These are phyloP conservation scores for Bombus impatiens DNA, from an alignment of 1,140 invertebrate genomes.

Conservation along the genomic window DNA sequence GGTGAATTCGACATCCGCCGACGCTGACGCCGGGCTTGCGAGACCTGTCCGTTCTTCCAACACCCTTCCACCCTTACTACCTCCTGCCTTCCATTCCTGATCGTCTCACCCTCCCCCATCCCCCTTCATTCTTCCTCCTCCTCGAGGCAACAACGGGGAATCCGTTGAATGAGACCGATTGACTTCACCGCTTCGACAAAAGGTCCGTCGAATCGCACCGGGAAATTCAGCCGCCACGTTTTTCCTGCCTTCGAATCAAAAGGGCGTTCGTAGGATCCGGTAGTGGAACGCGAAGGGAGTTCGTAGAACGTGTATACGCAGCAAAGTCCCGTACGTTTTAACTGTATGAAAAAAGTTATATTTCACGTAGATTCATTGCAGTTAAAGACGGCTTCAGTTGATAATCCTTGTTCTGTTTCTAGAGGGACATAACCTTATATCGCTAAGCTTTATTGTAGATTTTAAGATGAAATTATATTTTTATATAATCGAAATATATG, in stretches of 20 bases:
- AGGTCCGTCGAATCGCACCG: slow-evolving; percentile 63
- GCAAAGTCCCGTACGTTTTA: neutral
- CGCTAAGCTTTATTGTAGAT: too few relatives aligned
- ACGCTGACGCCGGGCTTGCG: slow-evolving; percentile 49
- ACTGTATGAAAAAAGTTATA: too few relatives aligned
- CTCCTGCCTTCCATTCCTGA: neutral
- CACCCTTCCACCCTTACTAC: slow-evolving; percentile 7
- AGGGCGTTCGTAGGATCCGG: neutral
- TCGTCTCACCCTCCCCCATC: slow-evolving; percentile 23
- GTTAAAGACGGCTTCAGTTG: neutral
- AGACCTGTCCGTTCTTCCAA: slow-evolving; percentile 39
- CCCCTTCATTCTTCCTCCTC: slow-evolving; percentile 5
- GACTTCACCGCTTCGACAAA: slow-evolving; percentile 68
- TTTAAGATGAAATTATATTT: too few relatives aligned
- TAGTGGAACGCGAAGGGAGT: neutral
- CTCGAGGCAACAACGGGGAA: slow-evolving; percentile 63
- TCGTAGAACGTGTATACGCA: neutral
- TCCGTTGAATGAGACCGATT: slow-evolving; percentile 71
- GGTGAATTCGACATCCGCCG: slow-evolving; percentile 61
- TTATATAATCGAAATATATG: too few relatives aligned
- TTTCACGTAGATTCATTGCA: neutral
- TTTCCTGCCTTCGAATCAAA: slow-evolving; percentile 47
- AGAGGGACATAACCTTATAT: too few relatives aligned
- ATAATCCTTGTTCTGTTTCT: neutral
- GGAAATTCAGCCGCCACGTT: slow-evolving; percentile 62